These are phyloP conservation scores for Amphiprion ocellaris DNA, from an alignment of 2,113 vertebrate species.

Conservation along the genomic window DNA sequence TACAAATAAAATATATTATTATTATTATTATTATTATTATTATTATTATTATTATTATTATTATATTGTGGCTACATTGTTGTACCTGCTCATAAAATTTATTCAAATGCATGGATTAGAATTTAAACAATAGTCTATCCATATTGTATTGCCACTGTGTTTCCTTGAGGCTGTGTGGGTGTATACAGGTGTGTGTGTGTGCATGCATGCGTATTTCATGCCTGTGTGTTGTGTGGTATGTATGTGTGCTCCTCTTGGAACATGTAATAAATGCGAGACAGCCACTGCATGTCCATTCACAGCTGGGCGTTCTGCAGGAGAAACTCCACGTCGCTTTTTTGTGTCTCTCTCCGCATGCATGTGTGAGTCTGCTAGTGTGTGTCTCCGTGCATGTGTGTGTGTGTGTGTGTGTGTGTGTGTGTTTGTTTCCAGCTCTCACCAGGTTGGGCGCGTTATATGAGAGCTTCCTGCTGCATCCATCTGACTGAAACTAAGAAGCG, in stretches of 20 bases:
- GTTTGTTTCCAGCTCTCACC: conserved; percentile 67
- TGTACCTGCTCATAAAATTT: no score
- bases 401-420: conserved; percentile 43
- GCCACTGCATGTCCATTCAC: not conserved
- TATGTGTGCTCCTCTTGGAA: conserved; percentile 24
- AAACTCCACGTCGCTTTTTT: conserved; percentile 31
- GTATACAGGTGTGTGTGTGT: conserved; percentile 9
- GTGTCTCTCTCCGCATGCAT: not conserved
- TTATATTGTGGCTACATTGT: no score
- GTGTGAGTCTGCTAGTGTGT: conserved; percentile 1
- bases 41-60: no score
- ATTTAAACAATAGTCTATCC: no score
- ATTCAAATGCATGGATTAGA: no score
- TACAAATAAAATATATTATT: no score
- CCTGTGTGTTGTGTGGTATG: not conserved
- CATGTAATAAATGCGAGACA: not conserved
- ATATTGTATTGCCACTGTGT: not conserved
- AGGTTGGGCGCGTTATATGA: conserved; percentile 59
- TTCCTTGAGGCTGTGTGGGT: conserved; percentile 4
- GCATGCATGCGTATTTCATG: no score
- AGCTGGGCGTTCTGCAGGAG: not conserved
- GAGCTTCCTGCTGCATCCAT: conserved; percentile 76
- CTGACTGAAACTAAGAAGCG: conserved; percentile 34
- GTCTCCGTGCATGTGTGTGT: conserved; percentile 47
- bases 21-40: no score